Evolutionary conservation across 2,888 invertebrate species (phyloP).

Genomic region (Sphaerophoria taeniata): DNA sequence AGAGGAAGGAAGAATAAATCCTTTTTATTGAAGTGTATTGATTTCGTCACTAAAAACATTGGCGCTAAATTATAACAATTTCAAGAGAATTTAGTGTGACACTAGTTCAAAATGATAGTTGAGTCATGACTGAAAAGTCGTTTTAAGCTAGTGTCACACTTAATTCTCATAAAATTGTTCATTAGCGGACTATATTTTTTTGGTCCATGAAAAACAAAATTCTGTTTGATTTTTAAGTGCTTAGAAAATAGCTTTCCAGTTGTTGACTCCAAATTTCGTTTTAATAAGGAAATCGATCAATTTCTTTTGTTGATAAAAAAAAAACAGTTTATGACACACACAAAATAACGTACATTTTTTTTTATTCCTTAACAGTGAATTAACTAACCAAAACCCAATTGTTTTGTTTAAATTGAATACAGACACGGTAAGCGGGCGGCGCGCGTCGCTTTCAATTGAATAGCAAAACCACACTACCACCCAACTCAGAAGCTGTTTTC

Average conservation of each 20-base stretch:
- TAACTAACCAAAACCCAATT: background rate
- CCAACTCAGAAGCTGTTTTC: slow-evolving; percentile 32
- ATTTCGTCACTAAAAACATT: too few relatives aligned
- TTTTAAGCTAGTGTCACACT: too few relatives aligned
- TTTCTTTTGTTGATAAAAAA: slow-evolving; percentile 1
- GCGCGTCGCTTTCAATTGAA: slow-evolving; percentile 32
- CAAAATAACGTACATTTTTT: background rate
- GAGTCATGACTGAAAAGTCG: too few relatives aligned
- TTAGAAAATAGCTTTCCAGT: background rate
- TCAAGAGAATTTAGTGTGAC: too few relatives aligned
- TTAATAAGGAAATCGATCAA: background rate
- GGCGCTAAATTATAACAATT: too few relatives aligned
- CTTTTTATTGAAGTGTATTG: too few relatives aligned
- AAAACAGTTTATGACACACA: too few relatives aligned
- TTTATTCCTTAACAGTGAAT: background rate
- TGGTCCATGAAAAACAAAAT: background rate
- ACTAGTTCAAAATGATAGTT: too few relatives aligned
- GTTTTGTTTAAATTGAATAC: background rate
- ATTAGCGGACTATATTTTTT: too few relatives aligned
- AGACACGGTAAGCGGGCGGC: slow-evolving; percentile 18
- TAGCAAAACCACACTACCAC: slow-evolving; percentile 39
- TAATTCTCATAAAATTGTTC: too few relatives aligned
- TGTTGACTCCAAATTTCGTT: background rate
- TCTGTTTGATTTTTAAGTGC: background rate
- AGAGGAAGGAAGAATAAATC: too few relatives aligned